Evolutionary conservation across 2,113 vertebrate species (phyloP), one percentile per base, ranked within the genome.

Genomic region (Micromys minutus): DNA sequence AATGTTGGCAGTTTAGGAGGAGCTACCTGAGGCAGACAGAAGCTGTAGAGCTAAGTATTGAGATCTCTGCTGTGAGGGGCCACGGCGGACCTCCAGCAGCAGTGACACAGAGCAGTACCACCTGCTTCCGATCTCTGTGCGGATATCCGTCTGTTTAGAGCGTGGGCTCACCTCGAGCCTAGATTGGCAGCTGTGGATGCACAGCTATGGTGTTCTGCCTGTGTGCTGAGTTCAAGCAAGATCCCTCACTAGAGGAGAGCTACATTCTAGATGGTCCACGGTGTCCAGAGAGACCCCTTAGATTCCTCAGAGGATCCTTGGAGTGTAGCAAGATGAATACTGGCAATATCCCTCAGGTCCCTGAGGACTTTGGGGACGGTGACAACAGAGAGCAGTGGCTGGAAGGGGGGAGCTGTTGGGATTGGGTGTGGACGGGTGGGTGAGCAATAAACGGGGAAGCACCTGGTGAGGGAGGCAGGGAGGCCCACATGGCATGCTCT

Each of bases 1-100:
- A 31, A 5, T 6, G 5, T 17, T 21, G 7, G 39, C 2, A 2
- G 7, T n/a, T 5, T 15, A 5, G 55, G 22, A 61, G 24, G 72
- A 84, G 39, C 7, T 10, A 5, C 2, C 24, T 21, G 42, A 42
- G 42, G 34, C 39, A 16, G 50, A 15, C 0, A 39, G 59, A 29
- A 34, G 45, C 45, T 39, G 8, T 4, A 29, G n/a, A 36, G 17
- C n/a, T 7, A 7, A 1, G 17, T 21, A 26, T 26, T 55, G 1
- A 39, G 0, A 12, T 47, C 26, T 29, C 3, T 11, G 6, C 19
- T 55, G 63, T 76, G 63, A 45, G 24, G 61, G 50, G n/a, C n/a
- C n/a, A n/a, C n/a, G n/a, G n/a, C n/a, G n/a, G 5, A 47, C 17
- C 21, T n/a, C n/a, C n/a, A n/a, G n/a, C 6, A 45, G 36, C 86